Conservation (phyloP, 2,888 invertebrate species). For the Bombylius discolor region DNA sequence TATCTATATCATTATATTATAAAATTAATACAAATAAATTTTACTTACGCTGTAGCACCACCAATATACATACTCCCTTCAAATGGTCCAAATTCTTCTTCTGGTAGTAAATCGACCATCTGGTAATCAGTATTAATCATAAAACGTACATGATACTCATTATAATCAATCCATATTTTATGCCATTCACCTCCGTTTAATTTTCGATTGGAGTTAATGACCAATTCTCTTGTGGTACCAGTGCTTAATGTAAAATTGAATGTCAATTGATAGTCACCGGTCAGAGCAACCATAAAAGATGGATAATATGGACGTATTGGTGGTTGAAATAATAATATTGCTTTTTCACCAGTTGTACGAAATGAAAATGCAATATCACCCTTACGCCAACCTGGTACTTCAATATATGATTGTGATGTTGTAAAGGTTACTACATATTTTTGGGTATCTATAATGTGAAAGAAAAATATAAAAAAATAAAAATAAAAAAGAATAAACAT, state of each 20-base stretch:
- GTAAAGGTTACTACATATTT: constrained; percentile 89
- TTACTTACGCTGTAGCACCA: constrained; percentile 76
- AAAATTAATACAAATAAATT: too few species aligned
- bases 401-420: constrained; percentile 81
- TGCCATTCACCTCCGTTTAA: constrained; percentile 93
- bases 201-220: constrained; percentile 67
- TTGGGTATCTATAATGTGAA: constrained; percentile 58
- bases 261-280: constrained; percentile 74
- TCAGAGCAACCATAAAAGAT: constrained; percentile 82
- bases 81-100: constrained; percentile 84
- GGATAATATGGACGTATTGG: constrained; percentile 80
- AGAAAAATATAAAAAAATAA: background rate
- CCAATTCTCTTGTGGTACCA: constrained; percentile 65
- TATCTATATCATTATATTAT: too few species aligned
- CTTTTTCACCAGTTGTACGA: constrained; percentile 79
- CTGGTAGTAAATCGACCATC: constrained; percentile 71
- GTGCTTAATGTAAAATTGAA: constrained; percentile 84
- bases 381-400: constrained; percentile 86
- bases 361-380: constrained; percentile 89
- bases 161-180: constrained; percentile 90
- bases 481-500: background rate
- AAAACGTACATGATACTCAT: constrained; percentile 82
- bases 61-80: constrained; percentile 91
- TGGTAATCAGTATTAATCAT: constrained; percentile 83
- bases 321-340: constrained; percentile 80